These are phyloP conservation scores for Ceratina calcarata DNA, from an alignment of 1,140 invertebrate species.

Conservation along the genomic window DNA sequence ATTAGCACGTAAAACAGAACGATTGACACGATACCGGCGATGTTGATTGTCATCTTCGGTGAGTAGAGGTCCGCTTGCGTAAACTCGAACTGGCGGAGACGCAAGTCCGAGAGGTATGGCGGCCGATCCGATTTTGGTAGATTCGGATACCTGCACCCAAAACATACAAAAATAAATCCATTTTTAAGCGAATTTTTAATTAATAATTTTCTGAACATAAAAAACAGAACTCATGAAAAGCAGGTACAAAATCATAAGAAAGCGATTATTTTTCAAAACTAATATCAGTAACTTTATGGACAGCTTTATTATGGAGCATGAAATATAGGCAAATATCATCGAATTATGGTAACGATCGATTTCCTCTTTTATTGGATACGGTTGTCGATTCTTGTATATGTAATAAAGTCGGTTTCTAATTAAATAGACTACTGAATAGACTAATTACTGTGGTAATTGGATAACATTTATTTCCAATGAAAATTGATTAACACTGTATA, in stretches of 20 bases:
- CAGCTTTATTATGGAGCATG: neutral
- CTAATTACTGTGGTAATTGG: too few relatives aligned
- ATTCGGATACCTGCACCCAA: slow-evolving; percentile 71
- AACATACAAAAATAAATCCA: neutral
- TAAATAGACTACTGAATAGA: too few relatives aligned
- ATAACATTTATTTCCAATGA: too few relatives aligned
- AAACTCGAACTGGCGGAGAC: slow-evolving; percentile 74
- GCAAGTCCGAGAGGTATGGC: slow-evolving; percentile 74
- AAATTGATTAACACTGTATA: too few relatives aligned
- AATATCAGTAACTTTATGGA: too few relatives aligned
- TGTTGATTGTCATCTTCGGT: slow-evolving; percentile 89
- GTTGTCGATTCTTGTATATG: too few relatives aligned
- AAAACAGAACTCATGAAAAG: neutral
- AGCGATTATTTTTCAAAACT: neutral
- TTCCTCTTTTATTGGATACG: too few relatives aligned
- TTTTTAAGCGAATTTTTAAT: neutral
- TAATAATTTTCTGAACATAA: too few relatives aligned
- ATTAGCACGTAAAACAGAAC: slow-evolving; percentile 97
- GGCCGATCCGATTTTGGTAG: slow-evolving; percentile 73
- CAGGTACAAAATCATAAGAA: neutral
- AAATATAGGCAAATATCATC: too few relatives aligned
- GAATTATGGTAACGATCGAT: too few relatives aligned
- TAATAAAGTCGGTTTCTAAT: too few relatives aligned
- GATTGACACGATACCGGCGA: slow-evolving; percentile 94
- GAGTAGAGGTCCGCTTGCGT: slow-evolving; percentile 73